Conservation (phyloP, 2,888 invertebrate genomes). For the Rhabditophanes sp. region DNA sequence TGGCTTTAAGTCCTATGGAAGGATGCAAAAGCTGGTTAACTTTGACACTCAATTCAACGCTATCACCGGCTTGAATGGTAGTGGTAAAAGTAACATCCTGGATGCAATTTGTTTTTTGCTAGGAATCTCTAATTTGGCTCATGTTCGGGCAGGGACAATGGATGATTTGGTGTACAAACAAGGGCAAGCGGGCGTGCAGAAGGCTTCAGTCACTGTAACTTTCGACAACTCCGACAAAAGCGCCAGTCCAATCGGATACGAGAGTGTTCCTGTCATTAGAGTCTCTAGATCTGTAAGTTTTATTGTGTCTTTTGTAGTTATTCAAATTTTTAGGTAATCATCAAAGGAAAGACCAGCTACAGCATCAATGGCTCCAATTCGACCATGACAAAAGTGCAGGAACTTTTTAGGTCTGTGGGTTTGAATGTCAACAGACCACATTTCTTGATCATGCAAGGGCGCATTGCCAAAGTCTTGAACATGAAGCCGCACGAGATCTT, state of each 20-base stretch:
- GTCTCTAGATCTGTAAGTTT: constrained; percentile 65
- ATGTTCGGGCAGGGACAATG: constrained; percentile 52
- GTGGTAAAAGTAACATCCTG: constrained; percentile 95
- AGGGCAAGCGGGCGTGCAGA: constrained; percentile 85
- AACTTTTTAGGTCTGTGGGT: constrained; percentile 87
- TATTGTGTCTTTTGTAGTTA: background rate
- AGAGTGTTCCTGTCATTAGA: constrained; percentile 72
- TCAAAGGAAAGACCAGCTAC: constrained; percentile 56
- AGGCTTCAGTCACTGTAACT: constrained; percentile 81
- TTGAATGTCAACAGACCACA: constrained; percentile 97
- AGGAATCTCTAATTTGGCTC: constrained; percentile 70
- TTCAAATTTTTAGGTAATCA: constrained; percentile 17
- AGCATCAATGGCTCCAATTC: constrained; percentile 79
- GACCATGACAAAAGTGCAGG: constrained; percentile 72
- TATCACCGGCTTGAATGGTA: constrained; percentile 93
- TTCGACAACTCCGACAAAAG: constrained; percentile 69
- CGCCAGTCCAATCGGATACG: constrained; percentile 71
- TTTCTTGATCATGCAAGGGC: constrained; percentile 93
- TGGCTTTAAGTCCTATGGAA: constrained; percentile 94
- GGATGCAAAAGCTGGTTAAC: constrained; percentile 70
- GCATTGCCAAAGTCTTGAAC: constrained; percentile 91
- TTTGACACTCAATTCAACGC: constrained; percentile 88
- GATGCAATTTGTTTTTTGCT: constrained; percentile 93
- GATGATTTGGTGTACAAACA: constrained; percentile 93
- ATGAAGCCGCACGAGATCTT: constrained; percentile 94